Evolutionary conservation across 1,140 invertebrate genomes (phyloP).

Genomic region (Euborellia annulipes): DNA sequence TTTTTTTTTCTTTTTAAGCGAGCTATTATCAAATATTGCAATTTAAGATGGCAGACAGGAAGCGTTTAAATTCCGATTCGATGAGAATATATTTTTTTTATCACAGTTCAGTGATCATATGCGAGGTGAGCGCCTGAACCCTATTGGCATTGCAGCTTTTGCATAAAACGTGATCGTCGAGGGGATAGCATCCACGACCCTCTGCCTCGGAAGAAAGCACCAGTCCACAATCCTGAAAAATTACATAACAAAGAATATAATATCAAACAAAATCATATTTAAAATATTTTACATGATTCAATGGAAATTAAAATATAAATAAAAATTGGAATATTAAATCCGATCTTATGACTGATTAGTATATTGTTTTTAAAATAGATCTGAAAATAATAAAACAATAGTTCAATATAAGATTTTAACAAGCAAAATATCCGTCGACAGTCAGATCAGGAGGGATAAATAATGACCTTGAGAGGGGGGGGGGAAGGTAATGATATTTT

Average conservation of each 20-base stretch:
- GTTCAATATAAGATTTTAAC: no score
- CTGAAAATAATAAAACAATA: no score
- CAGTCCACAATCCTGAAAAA: constrained; percentile 72
- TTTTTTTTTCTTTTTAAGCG: no score
- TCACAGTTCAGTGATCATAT: constrained; percentile 66
- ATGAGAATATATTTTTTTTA: no score
- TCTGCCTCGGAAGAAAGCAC: constrained; percentile 84
- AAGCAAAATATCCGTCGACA: no score
- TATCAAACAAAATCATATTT: not conserved
- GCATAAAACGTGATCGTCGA: constrained; percentile 93
- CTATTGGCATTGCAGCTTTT: constrained; percentile 91
- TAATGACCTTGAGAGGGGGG: no score
- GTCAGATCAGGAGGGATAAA: no score
- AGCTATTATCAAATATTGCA: no score
- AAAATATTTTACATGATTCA: not conserved
- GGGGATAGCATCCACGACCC: constrained; percentile 88
- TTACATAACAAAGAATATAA: constrained; percentile 3
- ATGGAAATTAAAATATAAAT: not conserved
- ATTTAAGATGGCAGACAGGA: no score
- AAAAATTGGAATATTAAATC: not conserved
- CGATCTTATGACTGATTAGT: not conserved
- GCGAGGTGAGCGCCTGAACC: constrained; percentile 66
- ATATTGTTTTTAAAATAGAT: no score
- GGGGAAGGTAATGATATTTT: no score
- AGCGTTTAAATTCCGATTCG: no score